Evolutionary conservation across 2,113 vertebrate species (phyloP).

Genomic region (Alexandromys fortis): DNA sequence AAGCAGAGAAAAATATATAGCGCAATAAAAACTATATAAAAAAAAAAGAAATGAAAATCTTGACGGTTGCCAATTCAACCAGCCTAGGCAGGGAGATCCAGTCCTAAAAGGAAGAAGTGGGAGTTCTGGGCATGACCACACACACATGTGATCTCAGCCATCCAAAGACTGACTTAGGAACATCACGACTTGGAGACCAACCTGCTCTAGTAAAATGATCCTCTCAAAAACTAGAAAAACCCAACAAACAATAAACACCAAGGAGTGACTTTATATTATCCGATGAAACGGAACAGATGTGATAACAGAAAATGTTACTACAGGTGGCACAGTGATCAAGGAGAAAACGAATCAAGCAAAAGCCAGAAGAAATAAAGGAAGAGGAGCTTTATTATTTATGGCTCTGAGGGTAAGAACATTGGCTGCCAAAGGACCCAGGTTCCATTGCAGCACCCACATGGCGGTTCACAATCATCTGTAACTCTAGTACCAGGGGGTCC

Average conservation of each 20-base stretch:
- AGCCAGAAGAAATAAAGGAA: neutral
- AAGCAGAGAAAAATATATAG: no score
- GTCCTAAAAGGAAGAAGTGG: neutral
- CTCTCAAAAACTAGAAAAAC: neutral
- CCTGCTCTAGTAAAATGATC: neutral
- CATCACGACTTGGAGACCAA: neutral
- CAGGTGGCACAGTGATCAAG: neutral
- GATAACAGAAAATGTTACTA: neutral
- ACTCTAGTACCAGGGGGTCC: neutral
- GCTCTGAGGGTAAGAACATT: neutral
- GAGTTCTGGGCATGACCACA: neutral
- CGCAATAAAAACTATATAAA: no score
- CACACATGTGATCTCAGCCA: neutral
- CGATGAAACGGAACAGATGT: neutral
- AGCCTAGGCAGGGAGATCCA: neutral
- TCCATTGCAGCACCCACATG: neutral
- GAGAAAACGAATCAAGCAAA: neutral
- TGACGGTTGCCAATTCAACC: no score
- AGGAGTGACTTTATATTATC: neutral
- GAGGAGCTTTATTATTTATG: neutral
- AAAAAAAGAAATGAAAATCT: no score
- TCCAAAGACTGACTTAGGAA: neutral
- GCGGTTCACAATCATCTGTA: neutral
- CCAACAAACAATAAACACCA: neutral
- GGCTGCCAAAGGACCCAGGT: neutral